These are phyloP conservation scores for Poeciliopsis turneri DNA, from an alignment of 2,797 vertebrate species.

Conservation along the genomic window DNA sequence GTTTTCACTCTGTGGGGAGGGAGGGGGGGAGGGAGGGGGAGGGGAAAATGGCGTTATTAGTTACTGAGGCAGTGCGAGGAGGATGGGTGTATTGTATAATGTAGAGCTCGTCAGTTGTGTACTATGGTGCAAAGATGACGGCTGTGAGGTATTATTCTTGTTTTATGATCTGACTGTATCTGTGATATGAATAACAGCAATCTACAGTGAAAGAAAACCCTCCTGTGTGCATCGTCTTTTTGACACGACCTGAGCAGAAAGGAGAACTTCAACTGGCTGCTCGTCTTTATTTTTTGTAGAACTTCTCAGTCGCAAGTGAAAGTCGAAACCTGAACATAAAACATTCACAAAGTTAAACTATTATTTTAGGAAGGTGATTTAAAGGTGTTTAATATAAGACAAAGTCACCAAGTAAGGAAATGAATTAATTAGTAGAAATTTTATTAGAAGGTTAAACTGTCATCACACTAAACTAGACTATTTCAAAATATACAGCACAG, in stretches of 20 bases:
- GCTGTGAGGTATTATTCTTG: slow-evolving; percentile 83
- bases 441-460: background rate
- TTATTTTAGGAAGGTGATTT: background rate
- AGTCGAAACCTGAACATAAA: background rate
- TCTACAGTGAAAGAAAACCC: slow-evolving; percentile 72
- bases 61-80: slow-evolving; percentile 81
- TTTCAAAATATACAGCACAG: background rate
- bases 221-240: slow-evolving; percentile 61
- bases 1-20: slow-evolving; percentile 71
- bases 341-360: background rate
- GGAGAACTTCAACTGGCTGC: background rate
- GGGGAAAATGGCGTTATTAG: slow-evolving; percentile 68
- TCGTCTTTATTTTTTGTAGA: background rate
- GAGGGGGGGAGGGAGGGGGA: slow-evolving; percentile 46
- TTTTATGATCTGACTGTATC: slow-evolving; percentile 86
- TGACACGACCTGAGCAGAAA: slow-evolving; percentile 10
- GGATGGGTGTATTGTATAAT: slow-evolving; percentile 83
- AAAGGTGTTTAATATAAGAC: background rate
- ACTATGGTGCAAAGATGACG: slow-evolving; percentile 78
- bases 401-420: background rate
- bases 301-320: background rate
- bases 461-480: background rate
- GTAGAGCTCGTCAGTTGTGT: slow-evolving; percentile 84
- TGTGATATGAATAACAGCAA: slow-evolving; percentile 87
- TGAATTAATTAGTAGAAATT: background rate